A percentile compares a stretch with the other conserved stretches of the same genome.
Evolutionary conservation across 2,888 invertebrate genomes (phyloP).

Genomic region (Folsomia candida): DNA sequence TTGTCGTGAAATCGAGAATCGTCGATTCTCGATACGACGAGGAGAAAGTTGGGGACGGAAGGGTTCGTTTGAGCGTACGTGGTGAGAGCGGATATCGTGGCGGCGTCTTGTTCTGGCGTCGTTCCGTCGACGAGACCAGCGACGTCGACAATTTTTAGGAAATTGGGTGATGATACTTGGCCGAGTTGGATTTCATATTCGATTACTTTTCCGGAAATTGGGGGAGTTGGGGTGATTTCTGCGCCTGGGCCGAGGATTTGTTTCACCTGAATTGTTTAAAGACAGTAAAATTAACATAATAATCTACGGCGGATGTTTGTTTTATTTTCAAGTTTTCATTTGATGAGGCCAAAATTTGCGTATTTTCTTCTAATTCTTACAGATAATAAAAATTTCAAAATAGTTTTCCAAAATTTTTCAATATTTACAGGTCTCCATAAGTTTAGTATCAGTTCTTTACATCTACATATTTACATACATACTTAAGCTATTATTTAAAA

Average conservation of each 20-base stretch:
- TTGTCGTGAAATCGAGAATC: slow-evolving; percentile 13
- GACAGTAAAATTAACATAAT: too few species aligned
- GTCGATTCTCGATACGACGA: slow-evolving; percentile 21
- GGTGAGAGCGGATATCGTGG: slow-evolving; percentile 17
- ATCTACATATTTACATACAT: too few species aligned
- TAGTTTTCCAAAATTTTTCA: too few species aligned
- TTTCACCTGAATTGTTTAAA: background rate
- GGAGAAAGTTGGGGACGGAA: slow-evolving; percentile 12
- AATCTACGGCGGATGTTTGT: too few species aligned
- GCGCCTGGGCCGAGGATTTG: background rate
- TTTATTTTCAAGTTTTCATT: too few species aligned
- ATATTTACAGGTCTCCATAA: too few species aligned
- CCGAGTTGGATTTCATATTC: background rate
- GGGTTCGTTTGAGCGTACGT: background rate
- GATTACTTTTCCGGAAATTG: background rate
- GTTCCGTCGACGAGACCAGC: slow-evolving; percentile 21
- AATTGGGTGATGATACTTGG: background rate
- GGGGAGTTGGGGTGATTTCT: background rate
- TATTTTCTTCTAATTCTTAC: too few species aligned
- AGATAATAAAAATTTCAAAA: too few species aligned
- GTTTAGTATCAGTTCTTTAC: too few species aligned
- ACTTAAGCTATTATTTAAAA: too few species aligned
- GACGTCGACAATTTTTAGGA: slow-evolving; percentile 13
- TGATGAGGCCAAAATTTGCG: too few species aligned
- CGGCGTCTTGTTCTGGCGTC: slow-evolving; percentile 11